phyloP scores from a whole-genome alignment of 2,888 invertebrate genomes.

The Orthosia cruda region DNA sequence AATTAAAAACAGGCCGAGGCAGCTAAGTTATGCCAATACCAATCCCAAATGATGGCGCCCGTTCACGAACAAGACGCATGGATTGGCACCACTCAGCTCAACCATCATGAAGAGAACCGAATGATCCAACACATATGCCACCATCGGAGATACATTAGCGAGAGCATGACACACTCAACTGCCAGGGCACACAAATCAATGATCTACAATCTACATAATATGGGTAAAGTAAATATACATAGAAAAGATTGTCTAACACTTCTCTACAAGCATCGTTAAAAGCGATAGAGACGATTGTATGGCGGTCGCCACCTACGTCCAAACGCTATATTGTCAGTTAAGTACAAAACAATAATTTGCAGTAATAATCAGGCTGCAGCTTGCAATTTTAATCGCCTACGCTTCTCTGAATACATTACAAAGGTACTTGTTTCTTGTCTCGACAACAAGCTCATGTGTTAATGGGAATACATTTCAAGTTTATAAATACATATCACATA shows the following conservation, averaged over 20 bases:
- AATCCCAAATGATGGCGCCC: no score
- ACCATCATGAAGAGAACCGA: no score
- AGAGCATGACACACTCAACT: no score
- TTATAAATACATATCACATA: constrained; percentile 51
- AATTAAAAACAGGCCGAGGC: no score
- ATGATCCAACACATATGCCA: no score
- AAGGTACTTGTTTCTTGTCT: constrained; percentile 14
- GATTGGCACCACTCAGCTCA: no score
- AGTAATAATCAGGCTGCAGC: constrained; percentile 21
- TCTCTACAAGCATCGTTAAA: not conserved
- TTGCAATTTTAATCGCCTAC: constrained; percentile 34
- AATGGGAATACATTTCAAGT: constrained; percentile 26
- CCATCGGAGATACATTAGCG: no score
- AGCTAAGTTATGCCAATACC: no score
- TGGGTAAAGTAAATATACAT: no score
- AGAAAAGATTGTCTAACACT: not conserved
- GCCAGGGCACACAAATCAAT: no score
- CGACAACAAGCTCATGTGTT: constrained; percentile 43
- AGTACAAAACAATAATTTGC: constrained; percentile 24
- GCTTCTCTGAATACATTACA: constrained; percentile 30
- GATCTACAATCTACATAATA: no score
- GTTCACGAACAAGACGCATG: no score
- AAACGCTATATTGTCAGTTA: not conserved
- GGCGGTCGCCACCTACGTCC: constrained; percentile 17
- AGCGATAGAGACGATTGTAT: not conserved